Percentiles rank a stretch among this genome's conserved stretches.
Conservation (phyloP, 2,888 invertebrate genomes). For the Trypoxylon attenuatum region DNA sequence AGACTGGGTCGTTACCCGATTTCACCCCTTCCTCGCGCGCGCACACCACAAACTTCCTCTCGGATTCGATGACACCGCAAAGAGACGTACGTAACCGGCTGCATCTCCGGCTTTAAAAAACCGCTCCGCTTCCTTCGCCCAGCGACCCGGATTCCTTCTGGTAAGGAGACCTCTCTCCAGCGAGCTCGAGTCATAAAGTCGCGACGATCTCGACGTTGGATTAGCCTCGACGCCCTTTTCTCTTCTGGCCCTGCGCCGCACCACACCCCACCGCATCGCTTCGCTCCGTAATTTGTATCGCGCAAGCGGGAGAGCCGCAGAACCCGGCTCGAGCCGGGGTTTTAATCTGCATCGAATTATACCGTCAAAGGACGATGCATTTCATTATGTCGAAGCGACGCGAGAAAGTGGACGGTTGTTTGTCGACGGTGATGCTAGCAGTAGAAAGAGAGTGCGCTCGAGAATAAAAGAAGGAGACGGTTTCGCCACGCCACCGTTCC, state of each 20-base stretch:
- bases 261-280: constrained; percentile 15
- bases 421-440: constrained; percentile 14
- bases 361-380: constrained; percentile 62
- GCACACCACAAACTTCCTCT: constrained; percentile 15
- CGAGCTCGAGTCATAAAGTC: constrained; percentile 37
- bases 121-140: background rate
- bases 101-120: constrained; percentile 20
- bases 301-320: constrained; percentile 3
- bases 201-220: constrained; percentile 43
- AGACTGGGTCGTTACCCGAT: constrained; percentile 43
- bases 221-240: constrained; percentile 49
- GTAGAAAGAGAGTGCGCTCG: constrained; percentile 22
- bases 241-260: constrained; percentile 11
- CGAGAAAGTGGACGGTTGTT: constrained; percentile 51
- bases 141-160: constrained; percentile 36
- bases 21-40: constrained; percentile 22
- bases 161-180: constrained; percentile 30
- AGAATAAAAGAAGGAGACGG: background rate
- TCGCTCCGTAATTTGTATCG: constrained; percentile 50
- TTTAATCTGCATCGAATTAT: constrained; percentile 67
- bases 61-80: constrained; percentile 38
- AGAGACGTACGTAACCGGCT: constrained; percentile 36
- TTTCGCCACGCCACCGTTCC: no score
- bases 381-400: constrained; percentile 57
- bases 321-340: constrained; percentile 33